Evolutionary conservation across 2,113 vertebrate species (phyloP).

Genomic region (Vombatus ursinus): DNA sequence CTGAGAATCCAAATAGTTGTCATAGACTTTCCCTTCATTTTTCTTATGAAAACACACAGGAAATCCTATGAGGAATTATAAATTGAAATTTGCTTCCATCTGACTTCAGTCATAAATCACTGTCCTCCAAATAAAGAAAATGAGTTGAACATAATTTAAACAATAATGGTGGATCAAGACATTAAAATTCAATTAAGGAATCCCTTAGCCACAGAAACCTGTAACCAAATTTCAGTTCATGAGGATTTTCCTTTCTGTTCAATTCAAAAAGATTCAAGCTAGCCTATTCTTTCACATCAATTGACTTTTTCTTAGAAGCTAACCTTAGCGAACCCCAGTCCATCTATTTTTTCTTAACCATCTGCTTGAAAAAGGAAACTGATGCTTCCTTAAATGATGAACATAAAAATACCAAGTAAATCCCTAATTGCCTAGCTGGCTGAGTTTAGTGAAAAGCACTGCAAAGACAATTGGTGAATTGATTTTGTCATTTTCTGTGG

Average conservation of each 20-base stretch:
- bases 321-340: slow-evolving; percentile 67
- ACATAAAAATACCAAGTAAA: slow-evolving; percentile 76
- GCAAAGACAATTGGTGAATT: slow-evolving; percentile 81
- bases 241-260: slow-evolving; percentile 34
- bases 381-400: slow-evolving; percentile 78
- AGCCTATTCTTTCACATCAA: slow-evolving; percentile 54
- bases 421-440: slow-evolving; percentile 76
- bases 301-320: slow-evolving; percentile 46
- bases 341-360: slow-evolving; percentile 61
- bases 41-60: neutral
- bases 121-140: slow-evolving; percentile 55
- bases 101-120: slow-evolving; percentile 28
- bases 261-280: slow-evolving; percentile 58
- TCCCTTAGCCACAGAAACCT: slow-evolving; percentile 50
- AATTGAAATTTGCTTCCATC: slow-evolving; percentile 44
- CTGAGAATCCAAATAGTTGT: neutral
- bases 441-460: slow-evolving; percentile 77
- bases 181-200: slow-evolving; percentile 63
- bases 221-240: slow-evolving; percentile 48
- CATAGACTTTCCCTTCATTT: neutral
- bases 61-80: slow-evolving; percentile 26
- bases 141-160: slow-evolving; percentile 35
- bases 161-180: slow-evolving; percentile 34
- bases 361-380: slow-evolving; percentile 71
- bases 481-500: slow-evolving; percentile 83